Conservation (phyloP, 2,888 invertebrate genomes). For the Monochamus alternatus region DNA sequence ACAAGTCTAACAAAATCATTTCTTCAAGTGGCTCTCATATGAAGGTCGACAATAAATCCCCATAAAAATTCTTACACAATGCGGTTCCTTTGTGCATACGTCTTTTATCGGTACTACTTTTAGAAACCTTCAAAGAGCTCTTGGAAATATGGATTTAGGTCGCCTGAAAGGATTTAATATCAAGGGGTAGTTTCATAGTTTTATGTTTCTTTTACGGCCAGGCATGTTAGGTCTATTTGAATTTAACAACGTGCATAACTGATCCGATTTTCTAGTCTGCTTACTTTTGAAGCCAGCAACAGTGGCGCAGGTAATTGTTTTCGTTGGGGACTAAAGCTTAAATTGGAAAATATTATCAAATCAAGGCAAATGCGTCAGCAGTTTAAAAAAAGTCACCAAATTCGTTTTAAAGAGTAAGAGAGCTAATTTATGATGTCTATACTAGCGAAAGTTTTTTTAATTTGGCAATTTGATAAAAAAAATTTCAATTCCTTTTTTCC, state of each 20-base stretch:
- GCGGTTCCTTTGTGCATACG: conserved; percentile 14
- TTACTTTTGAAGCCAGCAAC: neutral
- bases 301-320: neutral
- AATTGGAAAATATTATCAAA: neutral
- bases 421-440: no score
- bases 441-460: no score
- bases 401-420: no score
- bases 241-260: conserved; percentile 14
- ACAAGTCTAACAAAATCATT: no score
- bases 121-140: conserved; percentile 18
- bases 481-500: no score
- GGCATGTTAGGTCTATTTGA: conserved; percentile 16
- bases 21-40: neutral
- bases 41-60: neutral
- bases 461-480: no score
- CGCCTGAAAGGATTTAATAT: conserved; percentile 31
- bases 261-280: conserved; percentile 18
- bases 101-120: conserved; percentile 19
- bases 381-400: no score
- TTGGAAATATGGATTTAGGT: conserved; percentile 19
- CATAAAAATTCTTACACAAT: conserved; percentile 18
- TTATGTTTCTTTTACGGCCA: conserved; percentile 10
- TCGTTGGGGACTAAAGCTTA: neutral
- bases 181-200: conserved; percentile 23
- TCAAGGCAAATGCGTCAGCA: neutral